Percentiles rank a stretch among this genome's conserved stretches.
phyloP scores from a whole-genome alignment of 2,113 vertebrate species.

The Ciconia boyciana region DNA sequence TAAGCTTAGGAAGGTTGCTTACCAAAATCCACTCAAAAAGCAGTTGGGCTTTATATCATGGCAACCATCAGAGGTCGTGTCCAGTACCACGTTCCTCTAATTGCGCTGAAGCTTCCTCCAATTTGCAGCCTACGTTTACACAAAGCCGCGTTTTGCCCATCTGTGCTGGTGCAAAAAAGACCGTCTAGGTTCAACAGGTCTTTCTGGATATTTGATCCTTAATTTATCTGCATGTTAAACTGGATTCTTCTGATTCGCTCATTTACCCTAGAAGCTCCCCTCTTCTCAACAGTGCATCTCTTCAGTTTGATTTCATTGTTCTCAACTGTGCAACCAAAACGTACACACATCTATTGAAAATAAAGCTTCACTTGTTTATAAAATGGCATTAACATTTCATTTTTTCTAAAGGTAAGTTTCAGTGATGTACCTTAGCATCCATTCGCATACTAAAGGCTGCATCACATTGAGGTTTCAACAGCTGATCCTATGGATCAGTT shows the following conservation, averaged over 20 bases:
- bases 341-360: background rate
- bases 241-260: background rate
- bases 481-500: background rate
- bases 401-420: background rate
- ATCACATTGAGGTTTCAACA: background rate
- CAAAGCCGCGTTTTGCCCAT: background rate
- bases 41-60: background rate
- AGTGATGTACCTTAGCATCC: background rate
- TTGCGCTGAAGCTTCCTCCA: background rate
- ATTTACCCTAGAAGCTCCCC: background rate
- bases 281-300: background rate
- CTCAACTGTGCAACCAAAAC: background rate
- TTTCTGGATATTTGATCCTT: background rate
- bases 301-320: background rate
- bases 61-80: background rate
- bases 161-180: background rate
- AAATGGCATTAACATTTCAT: background rate
- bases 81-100: background rate
- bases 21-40: background rate
- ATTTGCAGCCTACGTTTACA: background rate
- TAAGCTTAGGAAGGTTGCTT: background rate
- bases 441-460: background rate
- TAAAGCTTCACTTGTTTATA: background rate
- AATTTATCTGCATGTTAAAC: background rate
- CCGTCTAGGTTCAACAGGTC: background rate